Conservation (phyloP, 1,140 invertebrate species). For the Hermatobates lingyangjiaoensis region DNA sequence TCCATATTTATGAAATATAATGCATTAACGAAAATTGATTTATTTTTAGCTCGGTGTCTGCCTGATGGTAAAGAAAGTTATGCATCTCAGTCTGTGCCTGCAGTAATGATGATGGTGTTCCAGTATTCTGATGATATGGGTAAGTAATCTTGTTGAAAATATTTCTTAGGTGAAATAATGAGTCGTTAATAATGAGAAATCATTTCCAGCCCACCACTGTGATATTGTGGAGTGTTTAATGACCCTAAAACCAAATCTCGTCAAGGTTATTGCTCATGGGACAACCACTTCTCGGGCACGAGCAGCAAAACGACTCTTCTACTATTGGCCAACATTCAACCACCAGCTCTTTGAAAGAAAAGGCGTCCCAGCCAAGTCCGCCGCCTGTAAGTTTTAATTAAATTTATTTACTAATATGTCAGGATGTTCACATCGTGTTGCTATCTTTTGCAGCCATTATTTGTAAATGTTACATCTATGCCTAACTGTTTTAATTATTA, state of each 20-base stretch:
- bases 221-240: conserved; percentile 87
- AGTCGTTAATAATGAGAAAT: not conserved
- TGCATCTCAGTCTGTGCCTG: conserved; percentile 77
- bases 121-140: conserved; percentile 85
- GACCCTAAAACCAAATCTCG: conserved; percentile 70
- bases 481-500: too few species aligned
- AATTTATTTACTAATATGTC: too few species aligned
- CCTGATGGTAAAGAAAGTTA: conserved; percentile 53
- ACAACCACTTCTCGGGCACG: conserved; percentile 75
- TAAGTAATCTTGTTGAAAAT: conserved; percentile 23
- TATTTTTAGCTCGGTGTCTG: conserved; percentile 41
- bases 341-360: conserved; percentile 79
- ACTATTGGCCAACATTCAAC: conserved; percentile 98
- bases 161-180: too few species aligned
- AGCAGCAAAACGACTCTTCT: conserved; percentile 90
- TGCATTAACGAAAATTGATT: too few species aligned
- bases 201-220: conserved; percentile 64
- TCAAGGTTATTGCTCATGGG: conserved; percentile 92
- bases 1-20: too few species aligned
- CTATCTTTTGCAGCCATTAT: too few species aligned
- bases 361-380: conserved; percentile 71
- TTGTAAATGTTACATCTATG: too few species aligned
- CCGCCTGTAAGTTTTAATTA: too few species aligned
- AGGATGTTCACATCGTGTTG: too few species aligned
- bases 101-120: conserved; percentile 93